Evolutionary conservation across 1,140 invertebrate species (phyloP).

Genomic region (Drosophila hydei): DNA sequence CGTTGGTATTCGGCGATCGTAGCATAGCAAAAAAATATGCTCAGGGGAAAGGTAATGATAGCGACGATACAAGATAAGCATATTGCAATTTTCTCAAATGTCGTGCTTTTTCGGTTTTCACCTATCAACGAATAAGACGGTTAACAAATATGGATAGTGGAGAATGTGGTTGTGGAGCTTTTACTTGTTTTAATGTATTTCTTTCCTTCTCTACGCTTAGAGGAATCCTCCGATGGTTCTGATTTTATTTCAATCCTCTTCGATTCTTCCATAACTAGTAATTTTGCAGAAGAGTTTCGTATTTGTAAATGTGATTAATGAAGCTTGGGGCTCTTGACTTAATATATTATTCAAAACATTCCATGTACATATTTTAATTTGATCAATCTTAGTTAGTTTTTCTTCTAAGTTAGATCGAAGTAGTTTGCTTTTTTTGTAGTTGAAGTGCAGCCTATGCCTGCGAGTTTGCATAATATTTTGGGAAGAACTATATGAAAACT

Average conservation of each 20-base stretch:
- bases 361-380: neutral
- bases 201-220: constrained; percentile 21
- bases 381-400: constrained; percentile 3
- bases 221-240: no score
- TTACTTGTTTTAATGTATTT: constrained; percentile 27
- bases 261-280: no score
- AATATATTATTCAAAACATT: neutral
- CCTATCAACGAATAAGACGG: constrained; percentile 13
- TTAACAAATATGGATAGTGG: no score
- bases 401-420: constrained; percentile 4
- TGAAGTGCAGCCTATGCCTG: constrained; percentile 18
- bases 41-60: constrained; percentile 91
- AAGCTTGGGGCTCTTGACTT: no score
- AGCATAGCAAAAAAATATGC: constrained; percentile 91
- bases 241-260: no score
- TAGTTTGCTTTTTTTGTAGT: neutral
- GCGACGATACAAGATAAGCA: constrained; percentile 90
- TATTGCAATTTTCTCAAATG: constrained; percentile 89
- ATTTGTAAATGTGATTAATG: no score
- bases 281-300: no score
- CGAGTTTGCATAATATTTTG: constrained; percentile 55
- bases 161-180: neutral
- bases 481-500: constrained; percentile 46
- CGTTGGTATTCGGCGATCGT: constrained; percentile 89
- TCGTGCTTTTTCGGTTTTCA: constrained; percentile 20